These are phyloP conservation scores for Stenolophus ochropezus DNA, from an alignment of 2,888 invertebrate genomes.

Conservation along the genomic window DNA sequence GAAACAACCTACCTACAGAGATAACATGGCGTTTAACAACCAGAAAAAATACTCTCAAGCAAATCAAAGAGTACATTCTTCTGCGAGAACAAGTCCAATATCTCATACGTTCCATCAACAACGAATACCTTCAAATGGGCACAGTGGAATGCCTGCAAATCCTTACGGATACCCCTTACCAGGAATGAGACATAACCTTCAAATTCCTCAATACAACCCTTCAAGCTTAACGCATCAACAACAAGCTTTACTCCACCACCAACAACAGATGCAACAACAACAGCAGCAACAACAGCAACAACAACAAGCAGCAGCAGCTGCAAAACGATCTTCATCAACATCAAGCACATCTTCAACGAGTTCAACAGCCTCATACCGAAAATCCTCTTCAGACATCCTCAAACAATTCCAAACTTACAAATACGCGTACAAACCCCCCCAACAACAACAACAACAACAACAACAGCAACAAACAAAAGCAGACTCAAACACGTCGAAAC, in stretches of 20 bases:
- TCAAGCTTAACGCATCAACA: constrained; percentile 62
- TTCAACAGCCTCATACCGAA: constrained; percentile 12
- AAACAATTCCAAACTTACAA: constrained; percentile 61
- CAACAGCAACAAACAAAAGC: constrained; percentile 50
- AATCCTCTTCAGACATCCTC: constrained; percentile 6
- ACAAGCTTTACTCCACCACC: constrained; percentile 64
- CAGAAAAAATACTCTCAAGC: constrained; percentile 45
- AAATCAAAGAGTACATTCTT: constrained; percentile 70
- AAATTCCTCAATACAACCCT: constrained; percentile 68
- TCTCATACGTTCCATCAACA: constrained; percentile 70
- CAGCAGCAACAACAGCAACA: constrained; percentile 69
- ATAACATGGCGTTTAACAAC: constrained; percentile 31
- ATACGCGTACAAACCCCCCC: constrained; percentile 65
- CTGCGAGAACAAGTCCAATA: constrained; percentile 75
- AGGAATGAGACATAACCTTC: constrained; percentile 65
- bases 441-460: not conserved
- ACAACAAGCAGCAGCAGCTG: constrained; percentile 63
- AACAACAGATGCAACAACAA: constrained; percentile 67
- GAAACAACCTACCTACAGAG: constrained; percentile 52
- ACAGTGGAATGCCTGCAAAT: constrained; percentile 37
- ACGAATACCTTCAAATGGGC: constrained; percentile 38
- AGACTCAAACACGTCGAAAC: constrained; percentile 51
- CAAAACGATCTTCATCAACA: constrained; percentile 50
- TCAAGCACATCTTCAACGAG: constrained; percentile 18
- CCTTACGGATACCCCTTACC: constrained; percentile 55